These are phyloP conservation scores for Cephalopachus bancanus DNA, from an alignment of 2,797 vertebrate genomes.

Conservation along the genomic window DNA sequence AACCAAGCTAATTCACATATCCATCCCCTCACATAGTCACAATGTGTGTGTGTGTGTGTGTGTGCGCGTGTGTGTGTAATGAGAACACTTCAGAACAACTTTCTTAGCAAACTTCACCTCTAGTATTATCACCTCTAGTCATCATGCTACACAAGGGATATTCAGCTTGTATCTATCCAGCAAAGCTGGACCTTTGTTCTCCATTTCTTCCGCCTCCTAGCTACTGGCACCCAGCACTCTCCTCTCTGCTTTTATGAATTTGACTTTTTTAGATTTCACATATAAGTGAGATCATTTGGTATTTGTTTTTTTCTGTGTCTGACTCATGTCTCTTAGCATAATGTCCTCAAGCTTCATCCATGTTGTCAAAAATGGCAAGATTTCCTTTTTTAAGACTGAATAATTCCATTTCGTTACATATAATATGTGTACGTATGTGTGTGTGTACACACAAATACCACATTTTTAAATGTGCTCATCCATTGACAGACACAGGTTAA, in stretches of 20 bases:
- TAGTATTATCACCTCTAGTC: neutral
- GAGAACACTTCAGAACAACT: neutral
- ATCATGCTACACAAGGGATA: neutral
- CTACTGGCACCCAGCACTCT: neutral
- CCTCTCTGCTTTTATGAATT: neutral
- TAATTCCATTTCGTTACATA: neutral
- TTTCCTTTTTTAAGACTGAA: neutral
- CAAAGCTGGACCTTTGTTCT: neutral
- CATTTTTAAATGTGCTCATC: neutral
- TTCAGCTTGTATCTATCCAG: neutral
- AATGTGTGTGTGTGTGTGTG: neutral
- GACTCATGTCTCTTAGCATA: neutral
- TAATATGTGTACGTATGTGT: too few relatives aligned
- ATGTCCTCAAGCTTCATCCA: neutral
- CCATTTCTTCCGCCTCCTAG: neutral
- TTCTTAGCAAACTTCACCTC: neutral
- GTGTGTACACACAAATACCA: neutral
- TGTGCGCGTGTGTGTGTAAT: neutral
- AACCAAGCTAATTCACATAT: neutral
- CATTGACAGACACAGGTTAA: neutral
- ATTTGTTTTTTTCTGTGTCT: neutral
- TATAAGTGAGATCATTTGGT: neutral
- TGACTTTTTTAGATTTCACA: neutral
- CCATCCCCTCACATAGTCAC: neutral
- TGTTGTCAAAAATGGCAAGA: neutral